Percentiles rank a stretch among this genome's conserved stretches.
Conservation (phyloP, 2,113 vertebrate genomes). For the Prunella himalayana region DNA sequence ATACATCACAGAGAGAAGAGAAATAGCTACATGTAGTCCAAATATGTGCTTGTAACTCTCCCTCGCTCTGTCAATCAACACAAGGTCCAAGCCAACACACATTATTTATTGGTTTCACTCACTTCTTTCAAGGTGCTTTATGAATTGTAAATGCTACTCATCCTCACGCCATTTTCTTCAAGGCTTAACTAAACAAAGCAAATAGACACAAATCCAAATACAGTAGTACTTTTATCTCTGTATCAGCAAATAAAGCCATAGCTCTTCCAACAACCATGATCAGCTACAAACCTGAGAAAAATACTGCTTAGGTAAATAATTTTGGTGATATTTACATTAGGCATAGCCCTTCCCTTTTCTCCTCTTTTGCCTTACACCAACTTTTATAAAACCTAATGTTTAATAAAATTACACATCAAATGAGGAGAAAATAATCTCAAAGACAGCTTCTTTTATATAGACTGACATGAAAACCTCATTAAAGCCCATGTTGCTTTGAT, state of each 20-base stretch:
- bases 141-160: not conserved
- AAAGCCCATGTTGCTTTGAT: not conserved
- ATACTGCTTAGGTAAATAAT: not conserved
- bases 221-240: not conserved
- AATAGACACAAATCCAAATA: not conserved
- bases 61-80: not conserved
- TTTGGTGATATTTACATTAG: not conserved
- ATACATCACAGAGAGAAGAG: not conserved
- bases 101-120: not conserved
- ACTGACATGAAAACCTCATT: not conserved
- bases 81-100: fast-evolving
- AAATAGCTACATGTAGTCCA: not conserved
- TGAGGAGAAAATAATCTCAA: not conserved
- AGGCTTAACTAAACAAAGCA: not conserved
- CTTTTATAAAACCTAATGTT: not conserved
- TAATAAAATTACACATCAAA: not conserved
- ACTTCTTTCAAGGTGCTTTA: not conserved
- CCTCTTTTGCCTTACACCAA: not conserved
- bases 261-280: not conserved
- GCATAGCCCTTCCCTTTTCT: not conserved
- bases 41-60: not conserved
- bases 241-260: not conserved
- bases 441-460: not conserved
- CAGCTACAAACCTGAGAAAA: not conserved
- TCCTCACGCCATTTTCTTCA: not conserved